phyloP scores from a whole-genome alignment of 2,888 invertebrate species.

The Andrena fulva region DNA sequence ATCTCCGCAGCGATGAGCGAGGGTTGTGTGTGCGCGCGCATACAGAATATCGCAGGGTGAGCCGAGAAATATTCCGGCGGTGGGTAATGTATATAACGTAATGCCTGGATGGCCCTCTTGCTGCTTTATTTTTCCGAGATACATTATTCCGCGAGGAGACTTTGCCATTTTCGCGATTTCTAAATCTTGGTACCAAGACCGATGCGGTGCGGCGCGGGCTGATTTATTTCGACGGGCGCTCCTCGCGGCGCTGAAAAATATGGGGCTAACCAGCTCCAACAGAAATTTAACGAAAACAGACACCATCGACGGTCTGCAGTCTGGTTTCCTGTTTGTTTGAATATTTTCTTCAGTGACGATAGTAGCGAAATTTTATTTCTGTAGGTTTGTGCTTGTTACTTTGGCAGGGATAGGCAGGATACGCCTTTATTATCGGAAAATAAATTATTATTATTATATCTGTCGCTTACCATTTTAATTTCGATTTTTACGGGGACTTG shows the following conservation, averaged over 20 bases:
- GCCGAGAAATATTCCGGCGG: slow-evolving; percentile 9
- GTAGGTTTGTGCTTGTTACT: no score
- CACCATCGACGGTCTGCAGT: not conserved
- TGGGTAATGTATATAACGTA: slow-evolving; percentile 17
- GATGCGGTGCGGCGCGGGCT: not conserved
- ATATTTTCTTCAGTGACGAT: not conserved
- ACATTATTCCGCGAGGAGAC: not conserved
- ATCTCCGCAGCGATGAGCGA: slow-evolving; percentile 64
- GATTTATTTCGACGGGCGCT: not conserved
- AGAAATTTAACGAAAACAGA: not conserved
- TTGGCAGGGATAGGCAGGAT: no score
- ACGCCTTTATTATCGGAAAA: no score
- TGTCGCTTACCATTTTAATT: no score
- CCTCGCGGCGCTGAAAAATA: not conserved
- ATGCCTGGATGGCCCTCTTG: not conserved
- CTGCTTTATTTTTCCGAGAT: slow-evolving; percentile 1
- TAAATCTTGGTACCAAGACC: slow-evolving; percentile 22
- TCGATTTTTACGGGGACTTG: no score
- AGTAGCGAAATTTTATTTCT: not conserved
- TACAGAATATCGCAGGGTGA: slow-evolving; percentile 15
- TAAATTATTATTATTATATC: no score
- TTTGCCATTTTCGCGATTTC: not conserved
- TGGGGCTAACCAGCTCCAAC: not conserved
- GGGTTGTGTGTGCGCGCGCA: not conserved
- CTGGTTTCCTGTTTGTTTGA: not conserved